Evolutionary conservation across 2,113 vertebrate species (phyloP), one percentile per base, ranked within the genome.

Genomic region (Lampris incognitus): DNA sequence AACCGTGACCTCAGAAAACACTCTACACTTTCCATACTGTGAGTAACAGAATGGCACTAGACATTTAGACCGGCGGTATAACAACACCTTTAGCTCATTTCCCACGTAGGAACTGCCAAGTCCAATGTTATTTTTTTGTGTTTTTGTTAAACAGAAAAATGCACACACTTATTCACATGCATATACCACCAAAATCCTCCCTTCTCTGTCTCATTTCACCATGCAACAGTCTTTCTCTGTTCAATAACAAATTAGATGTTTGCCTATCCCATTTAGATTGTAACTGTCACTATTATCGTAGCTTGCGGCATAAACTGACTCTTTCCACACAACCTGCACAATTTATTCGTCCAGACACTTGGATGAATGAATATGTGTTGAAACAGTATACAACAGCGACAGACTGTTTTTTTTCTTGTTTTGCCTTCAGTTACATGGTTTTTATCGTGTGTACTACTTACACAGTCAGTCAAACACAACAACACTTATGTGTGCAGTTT

Each of bases 21-120:
- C 0, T 11, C 9, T 4, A 67, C 10, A 36, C 24, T 8, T 41
- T 66, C 50, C 64, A 66, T 60, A 40, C 57, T 56, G 1, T 75
- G 79, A 86, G 40, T 86, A 85, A 79, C 85, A 88, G 56, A 39
- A 66, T 49, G 60, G 58, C 69, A 72, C 42, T n/a, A 51, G 51
- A 72, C 39, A 59, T 73, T 75, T 68, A 44, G 40, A 56, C 62
- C 74, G 52, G 51, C 51, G 52, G 3, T 66, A 84, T 66, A 69
- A 76, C 68, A 78, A 69, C 39, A 72, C 56, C 63, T 69, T 85
- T 65, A 87, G 76, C 82, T 89, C 68, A 82, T 76, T 78, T 80
- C 82, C 78, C 69, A 2, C 42, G 5, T 65, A 72, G 72, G 65
- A 81, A 79, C 78, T 36, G 66, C 41, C 24, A 76, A 66, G 0